phyloP scores from a whole-genome alignment of 1,140 invertebrate species.

The Delia radicum region DNA sequence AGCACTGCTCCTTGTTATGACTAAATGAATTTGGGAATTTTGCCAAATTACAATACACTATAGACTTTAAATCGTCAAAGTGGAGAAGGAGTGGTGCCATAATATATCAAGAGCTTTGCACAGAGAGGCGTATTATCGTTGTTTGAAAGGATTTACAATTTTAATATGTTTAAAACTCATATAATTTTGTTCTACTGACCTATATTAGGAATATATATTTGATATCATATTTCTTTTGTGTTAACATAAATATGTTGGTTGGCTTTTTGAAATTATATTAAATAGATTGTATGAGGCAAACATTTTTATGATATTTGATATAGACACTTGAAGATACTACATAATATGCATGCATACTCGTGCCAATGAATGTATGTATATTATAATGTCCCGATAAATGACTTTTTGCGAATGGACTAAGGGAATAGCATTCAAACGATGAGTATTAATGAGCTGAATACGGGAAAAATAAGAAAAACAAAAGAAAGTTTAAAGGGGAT shows the following conservation, averaged over 20 bases:
- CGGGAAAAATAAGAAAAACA: too few species aligned
- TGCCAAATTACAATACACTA: not conserved
- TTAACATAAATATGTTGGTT: not conserved
- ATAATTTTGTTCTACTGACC: not conserved
- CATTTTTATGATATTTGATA: not conserved
- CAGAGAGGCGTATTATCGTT: not conserved
- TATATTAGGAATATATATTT: not conserved
- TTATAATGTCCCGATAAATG: too few species aligned
- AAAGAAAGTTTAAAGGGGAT: too few species aligned
- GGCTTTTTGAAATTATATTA: not conserved
- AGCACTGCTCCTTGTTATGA: not conserved
- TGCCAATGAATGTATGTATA: too few species aligned
- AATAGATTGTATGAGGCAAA: not conserved
- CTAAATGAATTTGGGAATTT: conserved; percentile 12
- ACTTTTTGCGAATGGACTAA: too few species aligned
- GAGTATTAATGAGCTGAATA: too few species aligned
- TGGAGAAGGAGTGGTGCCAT: not conserved
- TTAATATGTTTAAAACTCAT: not conserved
- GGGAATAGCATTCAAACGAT: too few species aligned
- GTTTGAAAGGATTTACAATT: not conserved
- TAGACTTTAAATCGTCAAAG: not conserved
- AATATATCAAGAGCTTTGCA: not conserved
- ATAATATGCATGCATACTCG: not conserved
- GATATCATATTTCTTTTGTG: not conserved
- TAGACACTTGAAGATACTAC: too few species aligned